These are phyloP conservation scores for Stramonita haemastoma DNA, from an alignment of 2,888 invertebrate genomes.

Conservation along the genomic window DNA sequence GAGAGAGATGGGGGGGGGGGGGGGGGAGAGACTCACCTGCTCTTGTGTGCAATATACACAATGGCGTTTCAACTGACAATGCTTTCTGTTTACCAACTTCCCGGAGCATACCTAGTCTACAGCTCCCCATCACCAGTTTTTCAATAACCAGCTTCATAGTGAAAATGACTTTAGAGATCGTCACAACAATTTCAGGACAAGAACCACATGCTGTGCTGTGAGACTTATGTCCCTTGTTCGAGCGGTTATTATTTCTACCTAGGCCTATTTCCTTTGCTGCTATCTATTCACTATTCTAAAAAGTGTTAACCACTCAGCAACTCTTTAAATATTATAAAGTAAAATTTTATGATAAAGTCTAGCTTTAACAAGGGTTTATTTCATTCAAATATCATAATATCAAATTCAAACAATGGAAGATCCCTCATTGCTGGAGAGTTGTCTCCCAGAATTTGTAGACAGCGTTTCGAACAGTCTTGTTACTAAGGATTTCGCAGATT, in stretches of 20 bases:
- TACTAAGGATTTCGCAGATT: too few species aligned
- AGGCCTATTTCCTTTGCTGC: too few species aligned
- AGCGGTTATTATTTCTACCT: background rate
- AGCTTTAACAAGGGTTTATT: too few species aligned
- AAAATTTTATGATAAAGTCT: too few species aligned
- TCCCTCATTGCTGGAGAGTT: background rate
- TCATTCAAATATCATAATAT: too few species aligned
- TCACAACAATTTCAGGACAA: background rate
- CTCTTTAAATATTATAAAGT: too few species aligned
- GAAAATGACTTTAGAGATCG: background rate
- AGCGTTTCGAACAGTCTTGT: background rate
- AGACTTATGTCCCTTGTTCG: slow-evolving; percentile 1
- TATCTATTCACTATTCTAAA: too few species aligned
- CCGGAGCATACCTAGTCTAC: slow-evolving; percentile 84
- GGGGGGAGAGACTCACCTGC: slow-evolving; percentile 77
- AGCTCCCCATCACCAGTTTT: slow-evolving; percentile 78
- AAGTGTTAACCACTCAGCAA: too few species aligned
- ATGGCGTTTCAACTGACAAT: slow-evolving; percentile 85
- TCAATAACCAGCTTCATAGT: slow-evolving; percentile 86
- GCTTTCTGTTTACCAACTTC: slow-evolving; percentile 72
- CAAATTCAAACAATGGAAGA: background rate
- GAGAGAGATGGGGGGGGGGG: too few species aligned
- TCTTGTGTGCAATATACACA: slow-evolving; percentile 87
- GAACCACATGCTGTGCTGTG: background rate
- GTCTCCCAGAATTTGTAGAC: background rate